Conservation (phyloP, 1,140 invertebrate species). For the Euura saliciscinereae region DNA sequence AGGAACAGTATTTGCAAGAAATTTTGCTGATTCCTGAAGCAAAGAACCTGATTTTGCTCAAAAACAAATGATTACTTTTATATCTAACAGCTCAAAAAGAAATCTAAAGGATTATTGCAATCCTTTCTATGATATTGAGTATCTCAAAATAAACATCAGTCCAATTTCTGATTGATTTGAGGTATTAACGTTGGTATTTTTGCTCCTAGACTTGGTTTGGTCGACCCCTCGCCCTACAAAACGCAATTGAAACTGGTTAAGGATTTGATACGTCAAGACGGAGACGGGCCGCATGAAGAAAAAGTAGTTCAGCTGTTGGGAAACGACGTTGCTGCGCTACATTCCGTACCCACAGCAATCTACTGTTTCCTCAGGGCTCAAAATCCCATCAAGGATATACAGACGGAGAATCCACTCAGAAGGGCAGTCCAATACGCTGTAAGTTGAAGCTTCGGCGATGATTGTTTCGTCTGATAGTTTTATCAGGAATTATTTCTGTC, state of each 20-base stretch:
- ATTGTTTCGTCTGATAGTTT: too few species aligned
- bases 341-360: slow-evolving; percentile 79
- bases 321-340: slow-evolving; percentile 67
- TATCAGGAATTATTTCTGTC: too few species aligned
- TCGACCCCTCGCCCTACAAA: slow-evolving; percentile 53
- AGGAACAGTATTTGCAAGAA: too few species aligned
- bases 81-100: background rate
- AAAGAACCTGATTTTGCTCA: too few species aligned
- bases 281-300: slow-evolving; percentile 48
- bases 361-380: slow-evolving; percentile 73
- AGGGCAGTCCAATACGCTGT: slow-evolving; percentile 66
- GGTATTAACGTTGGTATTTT: background rate
- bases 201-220: slow-evolving; percentile 41
- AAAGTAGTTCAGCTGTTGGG: slow-evolving; percentile 67
- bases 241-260: slow-evolving; percentile 60
- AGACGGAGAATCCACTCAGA: slow-evolving; percentile 65
- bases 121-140: slow-evolving; percentile 10
- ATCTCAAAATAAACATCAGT: too few species aligned
- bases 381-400: slow-evolving; percentile 62
- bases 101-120: slow-evolving; percentile 5
- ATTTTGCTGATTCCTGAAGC: too few species aligned
- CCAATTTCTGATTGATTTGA: too few species aligned
- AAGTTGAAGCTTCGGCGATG: slow-evolving; percentile 20
- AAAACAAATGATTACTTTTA: too few species aligned
- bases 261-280: slow-evolving; percentile 52